Conservation (phyloP, 1,140 invertebrate species). For the Sitophilus oryzae region DNA sequence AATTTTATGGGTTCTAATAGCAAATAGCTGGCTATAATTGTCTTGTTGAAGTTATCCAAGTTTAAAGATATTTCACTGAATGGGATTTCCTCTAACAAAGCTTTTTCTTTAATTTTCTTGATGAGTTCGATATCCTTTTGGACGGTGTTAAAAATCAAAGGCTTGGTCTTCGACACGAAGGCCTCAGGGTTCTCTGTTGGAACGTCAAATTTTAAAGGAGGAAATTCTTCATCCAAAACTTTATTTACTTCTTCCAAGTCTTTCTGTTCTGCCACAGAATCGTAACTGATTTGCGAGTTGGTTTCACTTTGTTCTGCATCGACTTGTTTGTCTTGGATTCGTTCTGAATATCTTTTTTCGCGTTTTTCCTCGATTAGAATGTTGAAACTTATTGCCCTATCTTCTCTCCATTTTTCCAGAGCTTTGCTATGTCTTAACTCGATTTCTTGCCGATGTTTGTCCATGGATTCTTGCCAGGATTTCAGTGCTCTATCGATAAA, state of each 20-base stretch:
- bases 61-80: conserved; percentile 43
- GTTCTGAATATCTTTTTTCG: conserved; percentile 29
- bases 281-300: conserved; percentile 31
- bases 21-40: conserved; percentile 39
- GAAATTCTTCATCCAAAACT: conserved; percentile 36
- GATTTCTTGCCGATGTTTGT: conserved; percentile 37
- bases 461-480: conserved; percentile 39
- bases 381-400: conserved; percentile 30
- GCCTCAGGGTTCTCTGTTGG: conserved; percentile 48
- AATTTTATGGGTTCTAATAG: conserved; percentile 42
- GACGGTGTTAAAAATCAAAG: conserved; percentile 45
- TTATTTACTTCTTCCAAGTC: conserved; percentile 32
- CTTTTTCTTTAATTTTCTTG: conserved; percentile 44
- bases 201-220: conserved; percentile 44
- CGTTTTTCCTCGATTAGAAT: conserved; percentile 30
- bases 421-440: conserved; percentile 35
- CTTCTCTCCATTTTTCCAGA: conserved; percentile 29
- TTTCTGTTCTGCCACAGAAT: conserved; percentile 37
- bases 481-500: conserved; percentile 34
- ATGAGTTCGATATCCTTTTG: conserved; percentile 38
- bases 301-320: conserved; percentile 8
- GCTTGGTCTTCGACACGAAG: conserved; percentile 43
- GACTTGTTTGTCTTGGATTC: conserved; percentile 16
- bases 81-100: conserved; percentile 45
- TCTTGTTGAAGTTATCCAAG: conserved; percentile 35